Evolutionary conservation across 2,888 invertebrate genomes (phyloP), one percentile per base, ranked within the genome.

Genomic region (Brachylomia viminalis): DNA sequence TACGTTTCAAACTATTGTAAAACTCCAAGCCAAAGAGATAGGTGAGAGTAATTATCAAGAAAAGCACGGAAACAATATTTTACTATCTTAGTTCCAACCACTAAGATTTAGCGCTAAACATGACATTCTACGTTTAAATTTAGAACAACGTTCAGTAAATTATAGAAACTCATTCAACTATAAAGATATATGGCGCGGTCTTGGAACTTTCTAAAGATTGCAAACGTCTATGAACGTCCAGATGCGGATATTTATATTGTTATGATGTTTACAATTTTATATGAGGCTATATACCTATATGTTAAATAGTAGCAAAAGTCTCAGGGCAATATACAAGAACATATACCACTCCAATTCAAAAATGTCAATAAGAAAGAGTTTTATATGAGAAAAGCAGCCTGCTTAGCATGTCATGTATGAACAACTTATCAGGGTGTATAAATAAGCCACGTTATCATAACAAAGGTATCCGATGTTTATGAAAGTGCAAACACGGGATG

Each of bases 401-500:
- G 67, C 30, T 47, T 56, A 38, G 42, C 49, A 58, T 72, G 64
- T 68, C 62, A 61, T 72, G 56, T 38, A 78, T 70, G 64, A 82
- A 74, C 66, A 62, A 49, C 64, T 89, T 92, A 92, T 92, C 91
- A 80, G 49, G 58, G 80, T 66, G 74, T 87, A 88, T 88, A 89
- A 88, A 88, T 88, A 89, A 86, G 81, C 58, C 33, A 82, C 77
- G 80, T 75, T 92, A 90, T 90, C 90, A 83, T 87, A 83, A 91
- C 90, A 89, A 89, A 90, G 89, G 84, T 84, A 85, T 78, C 79
- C 83, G 79, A 87, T 88, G 88, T 92, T 93, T 93, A 92, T 92
- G 90, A 90, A 90, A 91, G 87, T 90, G 91, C 90, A 93, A 94
- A 94, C 93, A 92, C 45, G 65, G 79, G 82, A 64, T 58, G 87